Percentiles rank a stretch among this genome's conserved stretches.
Evolutionary conservation across 2,888 invertebrate species (phyloP).

Genomic region (Cylloceria caligata): DNA sequence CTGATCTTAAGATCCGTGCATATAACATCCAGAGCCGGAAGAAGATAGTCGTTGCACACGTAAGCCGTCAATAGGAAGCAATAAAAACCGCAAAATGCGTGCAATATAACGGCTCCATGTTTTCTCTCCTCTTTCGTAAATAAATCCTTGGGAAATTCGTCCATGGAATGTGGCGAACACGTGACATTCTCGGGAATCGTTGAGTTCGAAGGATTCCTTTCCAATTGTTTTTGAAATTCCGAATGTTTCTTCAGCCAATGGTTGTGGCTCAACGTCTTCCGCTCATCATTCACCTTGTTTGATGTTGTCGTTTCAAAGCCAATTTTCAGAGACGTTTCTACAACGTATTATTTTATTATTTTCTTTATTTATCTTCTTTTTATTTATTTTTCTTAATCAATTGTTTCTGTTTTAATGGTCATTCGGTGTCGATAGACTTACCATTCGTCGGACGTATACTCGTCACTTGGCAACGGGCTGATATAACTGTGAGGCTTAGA

Average conservation of each 20-base stretch:
- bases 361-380: not conserved
- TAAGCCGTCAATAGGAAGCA: slow-evolving; percentile 94
- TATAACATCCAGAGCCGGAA: slow-evolving; percentile 95
- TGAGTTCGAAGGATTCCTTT: not conserved
- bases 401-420: not conserved
- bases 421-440: slow-evolving; percentile 30
- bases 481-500: slow-evolving; percentile 25
- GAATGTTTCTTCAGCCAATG: not conserved
- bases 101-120: slow-evolving; percentile 92
- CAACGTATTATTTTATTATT: slow-evolving; percentile 1
- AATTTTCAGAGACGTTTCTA: not conserved
- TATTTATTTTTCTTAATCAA: not conserved
- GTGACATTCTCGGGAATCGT: slow-evolving; percentile 40
- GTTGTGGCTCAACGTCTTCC: not conserved
- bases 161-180: slow-evolving; percentile 83
- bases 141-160: slow-evolving; percentile 87
- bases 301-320: not conserved
- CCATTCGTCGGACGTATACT: slow-evolving; percentile 21
- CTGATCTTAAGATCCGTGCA: slow-evolving; percentile 92
- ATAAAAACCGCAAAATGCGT: slow-evolving; percentile 92
- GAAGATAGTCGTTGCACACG: slow-evolving; percentile 96
- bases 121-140: slow-evolving; percentile 89
- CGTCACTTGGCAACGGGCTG: slow-evolving; percentile 25
- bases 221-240: not conserved
- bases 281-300: not conserved